phyloP scores from a whole-genome alignment of 2,797 vertebrate genomes.

The Cuniculus paca region DNA sequence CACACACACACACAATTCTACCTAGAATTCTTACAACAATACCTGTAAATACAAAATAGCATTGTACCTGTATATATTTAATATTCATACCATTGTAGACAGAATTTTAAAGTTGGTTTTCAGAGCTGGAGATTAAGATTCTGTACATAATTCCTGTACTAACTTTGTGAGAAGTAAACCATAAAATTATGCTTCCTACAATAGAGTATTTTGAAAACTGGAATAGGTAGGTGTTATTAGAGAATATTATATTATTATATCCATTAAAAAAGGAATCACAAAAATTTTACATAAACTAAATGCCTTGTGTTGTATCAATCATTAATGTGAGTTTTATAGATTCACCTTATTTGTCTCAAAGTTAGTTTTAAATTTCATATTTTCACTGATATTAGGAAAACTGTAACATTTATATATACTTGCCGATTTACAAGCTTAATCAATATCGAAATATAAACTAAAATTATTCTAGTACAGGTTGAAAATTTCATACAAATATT shows the following conservation, averaged over 20 bases:
- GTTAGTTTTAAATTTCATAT: slow-evolving; percentile 7
- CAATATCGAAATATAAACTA: not conserved
- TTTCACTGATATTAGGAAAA: not conserved
- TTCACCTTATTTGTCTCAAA: not conserved
- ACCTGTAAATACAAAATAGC: not conserved
- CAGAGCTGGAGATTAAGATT: not conserved
- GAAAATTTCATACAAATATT: not conserved
- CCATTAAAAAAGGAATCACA: slow-evolving; percentile 1
- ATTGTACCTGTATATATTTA: not conserved
- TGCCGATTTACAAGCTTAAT: slow-evolving; percentile 9
- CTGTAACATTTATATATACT: not conserved
- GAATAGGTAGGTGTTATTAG: not conserved
- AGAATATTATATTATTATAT: slow-evolving; percentile 26
- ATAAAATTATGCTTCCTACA: not conserved
- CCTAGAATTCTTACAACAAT: not conserved
- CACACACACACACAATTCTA: no score
- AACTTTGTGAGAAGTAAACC: slow-evolving; percentile 18
- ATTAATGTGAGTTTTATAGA: slow-evolving; percentile 12
- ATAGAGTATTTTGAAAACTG: slow-evolving; percentile 15
- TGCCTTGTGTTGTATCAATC: not conserved
- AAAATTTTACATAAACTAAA: not conserved
- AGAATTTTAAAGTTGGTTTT: slow-evolving; percentile 35
- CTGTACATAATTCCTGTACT: not conserved
- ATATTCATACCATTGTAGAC: not conserved
- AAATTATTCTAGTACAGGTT: not conserved